These are phyloP conservation scores for Coracias cyanogaster DNA, from an alignment of 2,797 vertebrate genomes.

Conservation along the genomic window DNA sequence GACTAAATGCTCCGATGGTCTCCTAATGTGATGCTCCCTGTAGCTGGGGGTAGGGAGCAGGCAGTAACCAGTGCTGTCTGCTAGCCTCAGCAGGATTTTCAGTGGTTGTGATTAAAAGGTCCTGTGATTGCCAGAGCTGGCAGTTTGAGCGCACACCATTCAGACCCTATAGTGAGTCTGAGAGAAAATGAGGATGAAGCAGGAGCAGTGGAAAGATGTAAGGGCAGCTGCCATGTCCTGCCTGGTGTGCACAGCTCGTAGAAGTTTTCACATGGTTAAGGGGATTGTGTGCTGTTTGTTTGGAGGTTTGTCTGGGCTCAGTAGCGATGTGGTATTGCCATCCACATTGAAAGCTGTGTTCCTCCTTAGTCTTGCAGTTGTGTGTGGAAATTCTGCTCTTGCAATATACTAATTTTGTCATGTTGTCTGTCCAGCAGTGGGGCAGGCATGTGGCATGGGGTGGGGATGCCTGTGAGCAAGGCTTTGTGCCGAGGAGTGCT, in stretches of 20 bases:
- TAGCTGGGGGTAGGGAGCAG: not conserved
- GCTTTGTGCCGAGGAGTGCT: not conserved
- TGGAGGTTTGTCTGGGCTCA: not conserved
- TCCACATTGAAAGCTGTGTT: not conserved
- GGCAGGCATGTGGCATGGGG: not conserved
- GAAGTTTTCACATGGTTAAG: not conserved
- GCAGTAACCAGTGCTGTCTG: not conserved
- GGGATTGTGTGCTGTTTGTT: not conserved
- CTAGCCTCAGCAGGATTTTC: slow-evolving; percentile 40
- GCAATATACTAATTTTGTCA: not conserved
- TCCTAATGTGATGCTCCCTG: rapidly evolving
- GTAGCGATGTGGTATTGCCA: not conserved
- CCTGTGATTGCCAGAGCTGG: slow-evolving; percentile 4
- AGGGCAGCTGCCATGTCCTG: not conserved
- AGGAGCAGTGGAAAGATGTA: not conserved
- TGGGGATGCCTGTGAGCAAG: not conserved
- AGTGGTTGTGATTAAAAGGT: slow-evolving; percentile 24
- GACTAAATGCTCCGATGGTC: not conserved
- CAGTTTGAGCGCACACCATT: not conserved
- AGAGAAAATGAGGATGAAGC: not conserved
- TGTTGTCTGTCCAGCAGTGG: not conserved
- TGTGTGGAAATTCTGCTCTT: not conserved
- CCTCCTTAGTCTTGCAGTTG: not conserved
- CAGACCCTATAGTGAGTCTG: not conserved
- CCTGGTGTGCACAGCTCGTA: not conserved